phyloP scores from a whole-genome alignment of 2,888 invertebrate genomes.

The Argynnis bischoffii region DNA sequence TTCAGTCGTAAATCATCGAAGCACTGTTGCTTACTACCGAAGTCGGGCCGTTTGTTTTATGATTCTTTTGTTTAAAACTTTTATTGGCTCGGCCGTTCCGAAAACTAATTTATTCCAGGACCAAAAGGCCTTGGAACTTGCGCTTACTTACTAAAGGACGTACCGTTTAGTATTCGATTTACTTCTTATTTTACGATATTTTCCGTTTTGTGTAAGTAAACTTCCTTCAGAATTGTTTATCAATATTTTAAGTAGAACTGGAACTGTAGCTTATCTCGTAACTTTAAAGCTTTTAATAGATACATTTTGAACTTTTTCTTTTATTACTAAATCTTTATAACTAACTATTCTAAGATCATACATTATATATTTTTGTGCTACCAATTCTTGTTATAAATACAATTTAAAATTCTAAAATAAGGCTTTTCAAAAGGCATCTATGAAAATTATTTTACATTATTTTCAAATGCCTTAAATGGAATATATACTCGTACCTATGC shows the following conservation, averaged over 20 bases:
- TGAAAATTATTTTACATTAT: too few relatives aligned
- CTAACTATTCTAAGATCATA: too few relatives aligned
- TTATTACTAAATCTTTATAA: too few relatives aligned
- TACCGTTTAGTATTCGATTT: slow-evolving; percentile 52
- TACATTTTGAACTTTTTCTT: slow-evolving; percentile 1
- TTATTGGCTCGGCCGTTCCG: slow-evolving; percentile 75
- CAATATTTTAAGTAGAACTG: slow-evolving; percentile 38
- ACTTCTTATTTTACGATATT: slow-evolving; percentile 64
- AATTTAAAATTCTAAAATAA: too few relatives aligned
- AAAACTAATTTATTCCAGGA: slow-evolving; percentile 81
- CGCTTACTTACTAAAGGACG: slow-evolving; percentile 51
- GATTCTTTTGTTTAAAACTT: slow-evolving; percentile 82
- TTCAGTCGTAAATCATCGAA: slow-evolving; percentile 74
- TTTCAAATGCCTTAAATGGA: too few relatives aligned
- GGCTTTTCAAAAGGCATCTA: too few relatives aligned
- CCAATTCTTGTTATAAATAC: too few relatives aligned
- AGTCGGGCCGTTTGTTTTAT: slow-evolving; percentile 74
- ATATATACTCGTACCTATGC: too few relatives aligned
- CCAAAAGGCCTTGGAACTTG: slow-evolving; percentile 69
- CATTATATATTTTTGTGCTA: too few relatives aligned
- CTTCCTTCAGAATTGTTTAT: slow-evolving; percentile 43
- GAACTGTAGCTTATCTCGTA: slow-evolving; percentile 21
- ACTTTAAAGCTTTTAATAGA: slow-evolving; percentile 7
- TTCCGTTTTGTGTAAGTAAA: slow-evolving; percentile 50
- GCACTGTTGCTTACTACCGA: slow-evolving; percentile 75